Base-by-base conservation (phyloP, 2,113 vertebrate species). In the Ictalurus furcatus region DNA sequence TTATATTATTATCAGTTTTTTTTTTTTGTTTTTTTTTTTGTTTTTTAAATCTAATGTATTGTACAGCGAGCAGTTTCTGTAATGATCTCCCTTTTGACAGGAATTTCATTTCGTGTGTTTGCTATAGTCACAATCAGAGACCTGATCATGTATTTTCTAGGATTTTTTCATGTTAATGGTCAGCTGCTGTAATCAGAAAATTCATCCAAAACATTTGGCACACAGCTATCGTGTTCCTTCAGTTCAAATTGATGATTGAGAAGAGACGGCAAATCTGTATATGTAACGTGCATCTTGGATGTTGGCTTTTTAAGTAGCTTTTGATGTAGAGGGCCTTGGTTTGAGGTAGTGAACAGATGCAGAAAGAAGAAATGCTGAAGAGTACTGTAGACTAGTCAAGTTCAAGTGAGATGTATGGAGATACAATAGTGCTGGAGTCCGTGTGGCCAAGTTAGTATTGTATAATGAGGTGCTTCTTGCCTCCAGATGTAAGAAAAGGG, bases 311-410 rank as follows among this genome's bases (percentile, higher is more conserved):
- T 79, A 34, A 69, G 17, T 65, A 25, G 40, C n/a, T 56, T 61
- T 59, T 58, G 19, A 37, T 25, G 48, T 56, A 40, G 34, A 81
- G 48, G 6, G 6, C 30, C 58, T 80, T 85, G 58, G 19, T 44
- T 52, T 82, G 40, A 30, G 28, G 34, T 61, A 12, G 16, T 37
- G 56, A 79, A 67, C 23, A 74, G 28, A 48, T 30, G 69, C 79
- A 83, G 88, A 78, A 63, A 59, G 74, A 56, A 82, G 63, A 71
- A 87, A 58, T 87, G 30, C 30, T 71, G 58, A n/a, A 59, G 82
- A 86, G 48, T 16, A 13, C 48, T 87, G 59, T 80, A 78, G 61
- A 84, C 79, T 7, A 13, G 69, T 84, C 80, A 91, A 85, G 54
- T 23, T 74, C 40, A 30, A 44, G 69, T 30, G 83, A 58, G 88